phyloP scores from a whole-genome alignment of 2,888 invertebrate genomes.

The Abrostola triplasia region DNA sequence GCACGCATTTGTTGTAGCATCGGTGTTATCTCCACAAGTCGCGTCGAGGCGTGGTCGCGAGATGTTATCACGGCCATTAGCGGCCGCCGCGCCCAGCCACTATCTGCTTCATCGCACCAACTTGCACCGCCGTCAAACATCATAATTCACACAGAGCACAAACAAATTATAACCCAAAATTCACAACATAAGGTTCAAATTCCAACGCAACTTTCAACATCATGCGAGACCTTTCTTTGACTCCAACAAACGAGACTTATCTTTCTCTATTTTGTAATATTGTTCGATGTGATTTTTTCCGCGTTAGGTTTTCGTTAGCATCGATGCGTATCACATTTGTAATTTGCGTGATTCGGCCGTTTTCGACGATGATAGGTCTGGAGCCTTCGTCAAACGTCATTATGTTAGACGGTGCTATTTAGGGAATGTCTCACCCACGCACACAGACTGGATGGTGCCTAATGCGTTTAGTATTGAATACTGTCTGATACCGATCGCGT shows the following conservation, averaged over 20 bases:
- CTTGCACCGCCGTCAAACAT: conserved; percentile 65
- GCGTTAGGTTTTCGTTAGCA: conserved; percentile 62
- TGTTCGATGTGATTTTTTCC: conserved; percentile 72
- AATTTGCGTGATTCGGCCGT: conserved; percentile 84
- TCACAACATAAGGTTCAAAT: conserved; percentile 47
- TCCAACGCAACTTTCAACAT: conserved; percentile 19
- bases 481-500: conserved; percentile 77
- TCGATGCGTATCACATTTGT: conserved; percentile 67
- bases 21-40: conserved; percentile 50
- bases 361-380: conserved; percentile 76
- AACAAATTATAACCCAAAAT: conserved; percentile 50
- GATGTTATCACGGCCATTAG: conserved; percentile 86
- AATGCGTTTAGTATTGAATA: conserved; percentile 81
- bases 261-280: conserved; percentile 69
- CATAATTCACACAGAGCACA: conserved; percentile 51
- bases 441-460: conserved; percentile 69
- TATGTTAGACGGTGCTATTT: conserved; percentile 73
- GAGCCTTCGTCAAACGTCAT: conserved; percentile 72
- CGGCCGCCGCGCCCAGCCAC: conserved; percentile 81
- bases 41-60: conserved; percentile 79
- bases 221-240: conserved; percentile 9
- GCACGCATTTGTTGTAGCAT: conserved; percentile 50
- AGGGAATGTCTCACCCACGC: conserved; percentile 77
- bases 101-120: conserved; percentile 78
- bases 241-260: conserved; percentile 56